A percentile compares a stretch with the other conserved stretches of the same genome.
phyloP scores from a whole-genome alignment of 2,888 invertebrate genomes.

The Machimus atricapillus region DNA sequence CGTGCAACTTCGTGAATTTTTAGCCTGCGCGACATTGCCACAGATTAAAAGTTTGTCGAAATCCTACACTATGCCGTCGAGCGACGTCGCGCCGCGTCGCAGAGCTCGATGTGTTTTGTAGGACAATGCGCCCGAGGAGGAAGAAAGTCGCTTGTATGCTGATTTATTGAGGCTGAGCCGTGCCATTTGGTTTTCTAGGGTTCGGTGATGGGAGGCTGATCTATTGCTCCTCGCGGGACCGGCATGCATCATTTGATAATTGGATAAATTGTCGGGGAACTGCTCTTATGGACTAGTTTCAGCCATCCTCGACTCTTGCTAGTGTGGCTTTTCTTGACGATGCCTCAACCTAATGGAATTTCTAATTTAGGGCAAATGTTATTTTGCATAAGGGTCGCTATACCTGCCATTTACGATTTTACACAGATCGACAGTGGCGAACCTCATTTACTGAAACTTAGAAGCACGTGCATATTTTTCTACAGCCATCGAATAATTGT shows the following conservation, averaged over 20 bases:
- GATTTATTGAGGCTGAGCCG: neutral
- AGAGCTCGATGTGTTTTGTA: neutral
- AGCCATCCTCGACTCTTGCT: neutral
- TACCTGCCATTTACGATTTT: neutral
- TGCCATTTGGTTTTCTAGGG: neutral
- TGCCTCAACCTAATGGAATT: neutral
- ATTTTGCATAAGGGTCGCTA: neutral
- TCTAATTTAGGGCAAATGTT: neutral
- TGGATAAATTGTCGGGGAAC: neutral
- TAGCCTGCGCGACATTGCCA: neutral
- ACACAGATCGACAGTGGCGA: neutral
- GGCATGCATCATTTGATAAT: neutral
- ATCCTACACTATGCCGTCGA: neutral
- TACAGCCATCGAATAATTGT: too few relatives aligned
- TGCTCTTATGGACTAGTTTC: neutral
- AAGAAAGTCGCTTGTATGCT: neutral
- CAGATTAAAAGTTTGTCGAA: neutral
- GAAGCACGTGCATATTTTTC: too few relatives aligned
- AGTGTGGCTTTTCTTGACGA: neutral
- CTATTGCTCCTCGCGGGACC: neutral
- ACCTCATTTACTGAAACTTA: neutral
- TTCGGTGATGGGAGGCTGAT: neutral
- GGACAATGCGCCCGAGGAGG: neutral
- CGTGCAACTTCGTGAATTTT: neutral
- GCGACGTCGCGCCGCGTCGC: neutral